Conservation (phyloP, 1,140 invertebrate species). For the Ceratosolen fusciceps region DNA sequence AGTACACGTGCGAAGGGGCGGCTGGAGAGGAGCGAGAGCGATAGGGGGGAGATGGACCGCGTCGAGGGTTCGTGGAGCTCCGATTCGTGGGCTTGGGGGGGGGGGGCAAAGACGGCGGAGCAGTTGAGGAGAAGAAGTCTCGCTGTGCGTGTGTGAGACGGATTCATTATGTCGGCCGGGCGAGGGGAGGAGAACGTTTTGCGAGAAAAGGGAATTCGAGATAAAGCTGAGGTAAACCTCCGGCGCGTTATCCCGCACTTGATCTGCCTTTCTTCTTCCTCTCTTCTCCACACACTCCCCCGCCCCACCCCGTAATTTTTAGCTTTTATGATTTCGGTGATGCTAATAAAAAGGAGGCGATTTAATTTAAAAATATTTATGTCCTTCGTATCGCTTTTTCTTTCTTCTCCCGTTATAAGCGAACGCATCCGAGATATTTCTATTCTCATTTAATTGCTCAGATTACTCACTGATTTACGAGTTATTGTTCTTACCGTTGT, state of each 20-base stretch:
- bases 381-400: neutral
- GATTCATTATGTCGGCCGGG: neutral
- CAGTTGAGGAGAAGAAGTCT: too few species aligned
- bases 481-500: too few species aligned
- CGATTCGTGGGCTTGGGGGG: neutral
- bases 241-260: constrained; percentile 13
- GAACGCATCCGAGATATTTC: neutral
- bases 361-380: constrained; percentile 26
- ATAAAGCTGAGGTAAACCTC: neutral
- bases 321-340: neutral
- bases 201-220: neutral
- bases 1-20: neutral
- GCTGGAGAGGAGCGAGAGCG: neutral
- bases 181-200: neutral
- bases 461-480: neutral
- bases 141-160: neutral
- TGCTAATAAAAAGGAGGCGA: neutral
- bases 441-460: constrained; percentile 3
- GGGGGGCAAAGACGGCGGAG: neutral
- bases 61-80: too few species aligned
- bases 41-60: neutral
- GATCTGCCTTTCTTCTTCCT: constrained; percentile 8
- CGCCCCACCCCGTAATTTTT: neutral
- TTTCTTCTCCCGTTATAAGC: constrained; percentile 1
- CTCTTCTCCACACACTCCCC: neutral